Percentiles rank a stretch among this genome's conserved stretches.
These are phyloP conservation scores for Catamblyrhynchus diadema DNA, from an alignment of 2,797 vertebrate genomes.

Conservation along the genomic window DNA sequence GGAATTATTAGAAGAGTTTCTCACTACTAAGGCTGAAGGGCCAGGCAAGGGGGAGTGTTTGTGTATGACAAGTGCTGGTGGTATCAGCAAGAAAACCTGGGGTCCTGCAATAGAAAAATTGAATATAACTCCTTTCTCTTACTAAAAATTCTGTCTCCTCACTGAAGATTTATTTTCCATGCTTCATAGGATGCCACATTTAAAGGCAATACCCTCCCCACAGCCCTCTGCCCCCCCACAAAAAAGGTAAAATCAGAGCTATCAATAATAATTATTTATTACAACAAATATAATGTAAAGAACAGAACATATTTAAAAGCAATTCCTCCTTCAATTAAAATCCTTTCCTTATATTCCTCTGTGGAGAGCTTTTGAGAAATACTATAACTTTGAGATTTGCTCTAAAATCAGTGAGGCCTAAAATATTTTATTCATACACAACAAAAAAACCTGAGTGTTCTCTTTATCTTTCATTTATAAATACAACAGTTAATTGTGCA, in stretches of 20 bases:
- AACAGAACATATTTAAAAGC: not conserved
- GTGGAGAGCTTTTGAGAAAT: not conserved
- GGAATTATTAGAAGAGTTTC: not conserved
- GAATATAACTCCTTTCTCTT: not conserved
- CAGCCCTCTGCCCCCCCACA: fast-evolving
- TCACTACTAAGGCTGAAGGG: not conserved
- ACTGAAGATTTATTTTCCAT: not conserved
- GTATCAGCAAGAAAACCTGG: not conserved
- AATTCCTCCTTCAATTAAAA: not conserved
- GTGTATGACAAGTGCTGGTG: not conserved
- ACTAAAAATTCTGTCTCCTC: not conserved
- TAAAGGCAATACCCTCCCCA: not conserved
- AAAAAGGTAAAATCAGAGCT: not conserved
- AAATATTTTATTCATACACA: not conserved
- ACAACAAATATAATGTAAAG: not conserved
- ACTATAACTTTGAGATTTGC: not conserved
- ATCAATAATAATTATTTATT: not conserved
- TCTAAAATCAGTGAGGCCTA: not conserved
- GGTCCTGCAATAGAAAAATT: not conserved
- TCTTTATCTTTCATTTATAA: not conserved
- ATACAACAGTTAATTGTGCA: not conserved
- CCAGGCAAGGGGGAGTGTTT: not conserved
- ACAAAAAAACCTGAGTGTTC: not conserved
- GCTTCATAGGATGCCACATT: not conserved
- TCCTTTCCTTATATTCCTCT: not conserved